Base-by-base conservation (phyloP, 2,797 vertebrate species). In the Chelon labrosus region DNA sequence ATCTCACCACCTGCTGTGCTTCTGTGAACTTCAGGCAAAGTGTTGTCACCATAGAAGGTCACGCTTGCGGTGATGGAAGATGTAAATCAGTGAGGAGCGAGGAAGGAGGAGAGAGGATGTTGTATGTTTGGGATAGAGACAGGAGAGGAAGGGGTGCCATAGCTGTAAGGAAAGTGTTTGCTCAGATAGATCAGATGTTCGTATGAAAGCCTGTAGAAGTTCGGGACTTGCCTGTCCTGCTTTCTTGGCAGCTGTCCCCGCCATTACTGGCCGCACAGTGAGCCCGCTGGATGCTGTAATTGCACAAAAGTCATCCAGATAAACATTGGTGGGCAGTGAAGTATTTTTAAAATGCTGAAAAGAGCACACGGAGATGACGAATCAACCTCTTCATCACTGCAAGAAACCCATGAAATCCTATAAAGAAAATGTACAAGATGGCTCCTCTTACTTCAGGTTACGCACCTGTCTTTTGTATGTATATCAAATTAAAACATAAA, bases 31-130 rank as follows among this genome's bases (percentile, higher is more conserved):
- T 75, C 55, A 77, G 67, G 38, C 59, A 10, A 75, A 72, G 55
- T 53, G 8, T 65, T 75, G 73, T 88, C 77, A 51, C 84, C 53
- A 62, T 62, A 85, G 83, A 90, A 91, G 88, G 88, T 89, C 79
- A 90, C 20, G 44, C 46, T 78, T 1, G n/a, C 38, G 5, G 57
- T 60, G 83, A 78, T 75, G n/a, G 74, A 75, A 85, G 70, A 91
- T 76, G 87, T 89, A 85, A 88, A 85, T 87, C 69, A 66, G 67
- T 27, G 70, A 71, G 6, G 66, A 60, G 54, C 59, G 82, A 74
- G 63, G 70, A 67, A 55, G 20, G 12, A 25, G 49, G 46, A 66
- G 55, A 57, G 71, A 83, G 85, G 71, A 86, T 82, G 86, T 79
- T 73, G 68, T 75, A 77, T 76, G 74, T 88, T 80, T 80, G 58